Evolutionary conservation across 2,888 invertebrate genomes (phyloP).

Genomic region (Hymenopus coronatus): DNA sequence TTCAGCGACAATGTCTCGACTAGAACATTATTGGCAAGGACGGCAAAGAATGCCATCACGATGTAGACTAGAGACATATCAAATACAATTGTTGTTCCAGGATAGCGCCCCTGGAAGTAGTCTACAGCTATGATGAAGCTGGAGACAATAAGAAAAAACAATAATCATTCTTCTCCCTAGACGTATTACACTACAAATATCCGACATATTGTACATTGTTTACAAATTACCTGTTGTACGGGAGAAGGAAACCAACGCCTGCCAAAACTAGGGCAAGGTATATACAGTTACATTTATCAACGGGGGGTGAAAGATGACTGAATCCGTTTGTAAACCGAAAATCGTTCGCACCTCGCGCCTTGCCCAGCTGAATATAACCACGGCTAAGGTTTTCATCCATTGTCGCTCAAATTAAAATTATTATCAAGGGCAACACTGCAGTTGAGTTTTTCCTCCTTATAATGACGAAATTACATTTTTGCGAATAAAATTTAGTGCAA

Average conservation of each 20-base stretch:
- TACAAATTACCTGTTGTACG: slow-evolving; percentile 77
- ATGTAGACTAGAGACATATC: slow-evolving; percentile 93
- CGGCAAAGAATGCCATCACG: slow-evolving; percentile 83
- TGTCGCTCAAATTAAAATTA: slow-evolving; percentile 18
- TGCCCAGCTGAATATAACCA: slow-evolving; percentile 59
- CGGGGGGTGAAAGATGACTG: slow-evolving; percentile 63
- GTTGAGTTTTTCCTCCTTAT: not conserved
- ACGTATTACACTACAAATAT: too few relatives aligned
- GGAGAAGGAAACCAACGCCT: slow-evolving; percentile 85
- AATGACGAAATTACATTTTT: too few relatives aligned
- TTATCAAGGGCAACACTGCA: not conserved
- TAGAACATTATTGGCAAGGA: slow-evolving; percentile 78
- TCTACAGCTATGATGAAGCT: slow-evolving; percentile 93
- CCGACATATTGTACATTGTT: not conserved
- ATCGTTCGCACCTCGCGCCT: slow-evolving; percentile 57
- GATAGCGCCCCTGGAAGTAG: slow-evolving; percentile 83
- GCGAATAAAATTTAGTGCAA: too few relatives aligned
- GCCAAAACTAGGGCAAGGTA: slow-evolving; percentile 76
- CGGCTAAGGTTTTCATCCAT: slow-evolving; percentile 67
- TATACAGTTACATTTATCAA: slow-evolving; percentile 67
- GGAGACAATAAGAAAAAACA: not conserved
- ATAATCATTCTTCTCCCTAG: not conserved
- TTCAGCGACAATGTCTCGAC: slow-evolving; percentile 79
- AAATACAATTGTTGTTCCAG: slow-evolving; percentile 80
- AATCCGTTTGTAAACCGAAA: slow-evolving; percentile 52